Percentiles rank a stretch among this genome's conserved stretches.
Conservation (phyloP, 2,888 invertebrate species). For the Diabrotica balteata region DNA sequence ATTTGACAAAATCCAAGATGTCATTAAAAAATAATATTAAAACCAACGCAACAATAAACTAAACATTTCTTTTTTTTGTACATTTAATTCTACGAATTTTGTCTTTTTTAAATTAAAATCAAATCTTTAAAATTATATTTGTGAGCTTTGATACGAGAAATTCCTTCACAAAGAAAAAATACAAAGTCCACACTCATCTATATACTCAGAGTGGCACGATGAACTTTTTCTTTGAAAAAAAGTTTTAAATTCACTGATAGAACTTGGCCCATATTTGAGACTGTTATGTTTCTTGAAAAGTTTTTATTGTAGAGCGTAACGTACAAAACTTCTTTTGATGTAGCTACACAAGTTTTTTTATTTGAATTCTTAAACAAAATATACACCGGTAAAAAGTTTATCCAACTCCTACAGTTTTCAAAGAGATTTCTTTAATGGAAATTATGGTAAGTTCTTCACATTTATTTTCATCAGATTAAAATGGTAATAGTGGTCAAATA, state of each 20-base stretch:
- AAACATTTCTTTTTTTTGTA: too few species aligned
- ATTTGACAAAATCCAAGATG: too few species aligned
- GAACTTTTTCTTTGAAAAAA: neutral
- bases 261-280: slow-evolving; percentile 1
- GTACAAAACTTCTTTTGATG: slow-evolving; percentile 1
- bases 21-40: too few species aligned
- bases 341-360: neutral
- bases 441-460: neutral
- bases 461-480: neutral
- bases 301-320: slow-evolving; percentile 5
- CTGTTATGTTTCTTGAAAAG: slow-evolving; percentile 6
- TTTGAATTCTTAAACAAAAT: slow-evolving; percentile 5
- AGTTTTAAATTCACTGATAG: slow-evolving; percentile 1
- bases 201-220: too few species aligned
- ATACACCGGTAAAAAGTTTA: neutral
- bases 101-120: too few species aligned
- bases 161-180: too few species aligned
- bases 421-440: neutral
- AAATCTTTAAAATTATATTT: too few species aligned
- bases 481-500: too few species aligned
- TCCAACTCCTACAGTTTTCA: neutral
- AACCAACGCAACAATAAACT: too few species aligned
- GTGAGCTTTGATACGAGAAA: too few species aligned
- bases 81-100: too few species aligned
- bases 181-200: too few species aligned